Base-by-base conservation (phyloP, 2,113 vertebrate species). In the Cyanocitta stelleri region DNA sequence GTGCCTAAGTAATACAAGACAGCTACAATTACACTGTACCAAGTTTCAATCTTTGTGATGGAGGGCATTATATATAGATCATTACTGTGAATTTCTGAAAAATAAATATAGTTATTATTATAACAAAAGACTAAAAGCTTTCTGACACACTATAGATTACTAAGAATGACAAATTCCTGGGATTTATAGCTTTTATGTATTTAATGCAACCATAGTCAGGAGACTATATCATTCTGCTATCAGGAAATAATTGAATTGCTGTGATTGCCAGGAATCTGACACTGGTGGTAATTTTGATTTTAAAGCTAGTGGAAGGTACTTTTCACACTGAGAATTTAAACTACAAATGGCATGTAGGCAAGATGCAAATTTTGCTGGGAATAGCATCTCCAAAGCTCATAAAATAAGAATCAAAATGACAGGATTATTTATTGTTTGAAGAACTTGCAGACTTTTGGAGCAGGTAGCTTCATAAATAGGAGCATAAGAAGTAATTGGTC, bases 81-180 rank as follows among this genome's bases (percentile, higher is more conserved):
- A 94, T 95, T 91, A 81, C 69, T 87, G 67, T 52, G 46, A 87
- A 89, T 68, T 52, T 72, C 52, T 61, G 93, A 87, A 94, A 72
- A 94, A 91, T 92, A 95, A 90, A 95, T 86, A 77, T 29, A 26
- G 63, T 81, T 95, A 89, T 94, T 93, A 93, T 85, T 62, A 61
- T 68, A 92, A 89, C 48, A 92, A 91, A 95, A 84, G 30, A 92
- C 61, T 93, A 92, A 95, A 95, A 96, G 90, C 72, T 94, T 95
- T 92, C 82, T 95, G 89, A 93, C 76, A 85, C 5, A n/a, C 51
- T 90, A 37, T 63, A 90, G 33, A 81, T 81, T 84, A 56, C 81
- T 89, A 93, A 87, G 37, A 85, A 75, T 87, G 83, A 87, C 56
- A 95, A 92, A 94, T 90, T 92, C 30, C 30, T 64, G 26, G 29